Evolutionary conservation across 2,797 vertebrate genomes (phyloP), one percentile per base, ranked within the genome.

Genomic region (Falco berigora): DNA sequence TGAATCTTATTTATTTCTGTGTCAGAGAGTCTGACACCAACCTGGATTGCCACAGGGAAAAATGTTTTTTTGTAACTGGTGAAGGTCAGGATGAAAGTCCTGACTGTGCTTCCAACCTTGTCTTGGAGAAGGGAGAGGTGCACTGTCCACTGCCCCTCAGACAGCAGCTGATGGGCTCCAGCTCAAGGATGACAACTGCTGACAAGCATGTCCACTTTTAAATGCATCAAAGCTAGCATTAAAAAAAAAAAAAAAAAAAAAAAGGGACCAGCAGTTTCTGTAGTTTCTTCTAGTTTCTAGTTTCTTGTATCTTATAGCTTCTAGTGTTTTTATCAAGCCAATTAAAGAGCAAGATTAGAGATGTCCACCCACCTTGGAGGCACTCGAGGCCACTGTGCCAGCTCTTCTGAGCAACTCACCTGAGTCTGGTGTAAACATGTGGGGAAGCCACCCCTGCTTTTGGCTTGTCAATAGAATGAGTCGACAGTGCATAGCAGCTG

Each of bases 311-410:
- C 13, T 38, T 44, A 8, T 3, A 36, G 2, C 4, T 84, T 71
- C 20, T n/a, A n/a, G 6, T 34, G 8, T 23, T 47, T 52, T 69
- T 34, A 69, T 19, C 20, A 53, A 66, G 14, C n/a, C 32, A 36
- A 47, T 42, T 52, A 64, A 80, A 87, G 34, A 44, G 5, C n/a
- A 56, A 10, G 15, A 25, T 59, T 74, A 55, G 27, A 44, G 42
- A 61, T 4, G 11, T 11, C 12, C 24, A 13, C 6, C 21, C 67
- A 28, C 46, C 53, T 27, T 72, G 53, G 46, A 68, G 36, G 56
- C 32, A 6, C 17, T 32, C 0, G 0, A 12, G 21, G 3, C 3
- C 23, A 50, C 50, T 66, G 55, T 66, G 38, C 6, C 38, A 52
- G 23, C 15, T 67, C 7, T 77, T 81, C 58, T 81, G 44, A 87